These are phyloP conservation scores for Euphydryas editha DNA, from an alignment of 2,888 invertebrate genomes.

Conservation along the genomic window DNA sequence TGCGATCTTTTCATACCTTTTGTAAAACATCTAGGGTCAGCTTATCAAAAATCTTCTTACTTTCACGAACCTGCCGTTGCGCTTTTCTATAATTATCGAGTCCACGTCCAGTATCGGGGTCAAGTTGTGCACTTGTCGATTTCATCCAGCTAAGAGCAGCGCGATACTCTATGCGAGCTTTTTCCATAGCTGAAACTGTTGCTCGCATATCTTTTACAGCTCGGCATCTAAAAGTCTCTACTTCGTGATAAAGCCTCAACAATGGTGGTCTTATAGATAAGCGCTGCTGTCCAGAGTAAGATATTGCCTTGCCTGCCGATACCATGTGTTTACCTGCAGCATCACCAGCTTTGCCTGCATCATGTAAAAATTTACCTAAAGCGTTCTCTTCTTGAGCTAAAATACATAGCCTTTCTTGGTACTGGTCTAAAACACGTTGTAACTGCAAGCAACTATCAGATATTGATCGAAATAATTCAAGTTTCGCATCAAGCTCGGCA, in stretches of 20 bases:
- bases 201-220: slow-evolving; percentile 96
- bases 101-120: slow-evolving; percentile 98
- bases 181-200: slow-evolving; percentile 97
- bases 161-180: slow-evolving; percentile 96
- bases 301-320: slow-evolving; percentile 91
- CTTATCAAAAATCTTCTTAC: slow-evolving; percentile 95
- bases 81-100: slow-evolving; percentile 98
- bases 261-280: slow-evolving; percentile 93
- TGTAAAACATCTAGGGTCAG: slow-evolving; percentile 97
- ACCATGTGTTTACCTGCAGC: slow-evolving; percentile 87
- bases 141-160: slow-evolving; percentile 99
- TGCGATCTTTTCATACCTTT: slow-evolving; percentile 83
- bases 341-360: slow-evolving; percentile 95
- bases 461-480: slow-evolving; percentile 96
- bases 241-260: slow-evolving; percentile 94
- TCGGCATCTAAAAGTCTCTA: slow-evolving; percentile 97
- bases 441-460: slow-evolving; percentile 94
- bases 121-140: slow-evolving; percentile 96
- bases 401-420: slow-evolving; percentile 95
- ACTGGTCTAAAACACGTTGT: slow-evolving; percentile 94
- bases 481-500: slow-evolving; percentile 97
- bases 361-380: slow-evolving; percentile 96
- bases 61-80: slow-evolving; percentile 89
- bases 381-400: slow-evolving; percentile 98
- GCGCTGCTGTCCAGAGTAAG: slow-evolving; percentile 96